Evolutionary conservation across 2,113 vertebrate genomes (phyloP).

Genomic region (Pungitius pungitius): DNA sequence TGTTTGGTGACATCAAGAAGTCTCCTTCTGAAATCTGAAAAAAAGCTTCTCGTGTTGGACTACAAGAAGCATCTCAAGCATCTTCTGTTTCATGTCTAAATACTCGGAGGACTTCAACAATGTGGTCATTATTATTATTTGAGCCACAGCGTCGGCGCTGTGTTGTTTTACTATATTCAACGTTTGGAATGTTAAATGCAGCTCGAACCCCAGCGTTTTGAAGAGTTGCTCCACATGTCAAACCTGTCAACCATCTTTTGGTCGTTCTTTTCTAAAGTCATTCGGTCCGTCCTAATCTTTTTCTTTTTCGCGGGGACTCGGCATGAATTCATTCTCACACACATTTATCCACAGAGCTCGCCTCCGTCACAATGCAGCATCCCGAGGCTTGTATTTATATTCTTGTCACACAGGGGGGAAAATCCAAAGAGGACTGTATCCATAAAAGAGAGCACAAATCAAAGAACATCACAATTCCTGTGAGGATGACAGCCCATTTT

Average conservation of each 20-base stretch:
- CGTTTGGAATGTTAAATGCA: background rate
- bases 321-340: conserved; percentile 55
- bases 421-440: conserved; percentile 64
- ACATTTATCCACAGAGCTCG: conserved; percentile 56
- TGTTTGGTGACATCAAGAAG: too few species aligned
- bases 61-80: background rate
- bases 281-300: conserved; percentile 39
- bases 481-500: conserved; percentile 59
- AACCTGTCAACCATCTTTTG: conserved; percentile 24
- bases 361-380: conserved; percentile 50
- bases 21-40: too few species aligned
- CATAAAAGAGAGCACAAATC: conserved; percentile 65
- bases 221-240: conserved; percentile 11
- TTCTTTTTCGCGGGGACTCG: conserved; percentile 40
- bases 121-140: background rate
- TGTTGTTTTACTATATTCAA: background rate
- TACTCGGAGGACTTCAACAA: background rate
- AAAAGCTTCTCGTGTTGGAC: background rate
- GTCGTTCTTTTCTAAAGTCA: background rate
- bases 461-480: conserved; percentile 68
- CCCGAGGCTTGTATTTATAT: conserved; percentile 60
- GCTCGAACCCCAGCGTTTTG: background rate
- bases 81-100: background rate
- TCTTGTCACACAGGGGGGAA: conserved; percentile 49
- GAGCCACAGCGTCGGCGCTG: background rate